Base-by-base conservation (phyloP, 2,888 invertebrate genomes). In the Scaeva pyrastri region DNA sequence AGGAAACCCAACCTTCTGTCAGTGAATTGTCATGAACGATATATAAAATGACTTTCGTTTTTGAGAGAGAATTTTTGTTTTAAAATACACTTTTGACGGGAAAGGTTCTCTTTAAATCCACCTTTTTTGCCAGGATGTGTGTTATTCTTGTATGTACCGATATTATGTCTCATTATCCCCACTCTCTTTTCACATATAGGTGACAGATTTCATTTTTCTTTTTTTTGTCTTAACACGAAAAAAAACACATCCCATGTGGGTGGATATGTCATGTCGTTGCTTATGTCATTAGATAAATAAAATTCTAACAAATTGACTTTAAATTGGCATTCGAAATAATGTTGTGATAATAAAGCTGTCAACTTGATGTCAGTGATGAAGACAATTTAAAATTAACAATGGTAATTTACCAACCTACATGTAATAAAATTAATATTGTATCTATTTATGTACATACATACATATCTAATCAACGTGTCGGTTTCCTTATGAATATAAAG, bases 251-350 rank as follows among this genome's bases (percentile, higher is more conserved):
- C 31, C 58, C 58, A n/a, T 39, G 36, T 36, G 60, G 48, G 39
- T 73, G 60, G 14, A 21, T 12, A 21, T 14, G 14, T 26, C 48
- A 12, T 60, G 72, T 62, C 23, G n/a, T 23, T 75, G 55, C 26
- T 14, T 39, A 66, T 68, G 8, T 31, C 60, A 45, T 55, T 45
- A 19, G 52, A 78, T 45, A 73, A 68, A 48, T 16, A 71, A 76
- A 50, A 58, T 58, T 77, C 52, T 52, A 23, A 43, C 60, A 19
- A 83, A 78, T 83, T 83, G 78, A 72, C 78, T 83, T 78, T 77
- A 83, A 83, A 78, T 83, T 83, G 78, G 41, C 56, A 74, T 52
- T 48, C 43, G 23, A 43, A 23, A 66, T 48, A 66, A 48, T 58
- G 62, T 39, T 39, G 41, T 48, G 78, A 78, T 83, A 83, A 83